Evolutionary conservation across 1,140 invertebrate species (phyloP).

Genomic region (Aporrectodea caliginosa): DNA sequence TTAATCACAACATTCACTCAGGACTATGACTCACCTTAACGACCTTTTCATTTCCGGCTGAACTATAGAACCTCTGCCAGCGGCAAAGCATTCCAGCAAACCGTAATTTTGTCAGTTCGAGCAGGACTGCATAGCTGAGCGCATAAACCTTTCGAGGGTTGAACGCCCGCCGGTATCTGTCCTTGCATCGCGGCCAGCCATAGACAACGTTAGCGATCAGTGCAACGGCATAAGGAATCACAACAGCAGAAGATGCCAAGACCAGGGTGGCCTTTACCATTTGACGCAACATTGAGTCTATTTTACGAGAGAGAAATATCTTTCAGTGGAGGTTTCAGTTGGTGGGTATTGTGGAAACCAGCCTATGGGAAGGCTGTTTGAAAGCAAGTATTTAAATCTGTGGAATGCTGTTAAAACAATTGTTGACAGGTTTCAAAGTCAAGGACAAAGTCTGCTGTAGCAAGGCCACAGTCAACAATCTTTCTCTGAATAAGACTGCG

Average conservation of each 20-base stretch:
- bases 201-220: slow-evolving; percentile 45
- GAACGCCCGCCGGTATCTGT: slow-evolving; percentile 40
- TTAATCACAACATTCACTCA: background rate
- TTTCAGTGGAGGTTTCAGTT: too few species aligned
- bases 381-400: too few species aligned
- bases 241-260: slow-evolving; percentile 36
- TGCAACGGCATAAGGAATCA: slow-evolving; percentile 47
- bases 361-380: too few species aligned
- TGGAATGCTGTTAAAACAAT: too few species aligned
- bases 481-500: too few species aligned
- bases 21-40: slow-evolving; percentile 43
- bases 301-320: too few species aligned
- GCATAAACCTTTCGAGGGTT: slow-evolving; percentile 49
- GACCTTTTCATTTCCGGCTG: slow-evolving; percentile 36
- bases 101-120: slow-evolving; percentile 38
- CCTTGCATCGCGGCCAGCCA: slow-evolving; percentile 43
- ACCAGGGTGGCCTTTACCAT: slow-evolving; percentile 18
- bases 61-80: slow-evolving; percentile 47
- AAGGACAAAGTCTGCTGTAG: too few species aligned
- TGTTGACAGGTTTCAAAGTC: too few species aligned
- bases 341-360: too few species aligned
- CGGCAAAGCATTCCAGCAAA: slow-evolving; percentile 41
- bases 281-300: too few species aligned
- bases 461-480: too few species aligned
- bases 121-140: slow-evolving; percentile 45